Conservation (phyloP, 2,888 invertebrate species). For the Drosophila greeni region DNA sequence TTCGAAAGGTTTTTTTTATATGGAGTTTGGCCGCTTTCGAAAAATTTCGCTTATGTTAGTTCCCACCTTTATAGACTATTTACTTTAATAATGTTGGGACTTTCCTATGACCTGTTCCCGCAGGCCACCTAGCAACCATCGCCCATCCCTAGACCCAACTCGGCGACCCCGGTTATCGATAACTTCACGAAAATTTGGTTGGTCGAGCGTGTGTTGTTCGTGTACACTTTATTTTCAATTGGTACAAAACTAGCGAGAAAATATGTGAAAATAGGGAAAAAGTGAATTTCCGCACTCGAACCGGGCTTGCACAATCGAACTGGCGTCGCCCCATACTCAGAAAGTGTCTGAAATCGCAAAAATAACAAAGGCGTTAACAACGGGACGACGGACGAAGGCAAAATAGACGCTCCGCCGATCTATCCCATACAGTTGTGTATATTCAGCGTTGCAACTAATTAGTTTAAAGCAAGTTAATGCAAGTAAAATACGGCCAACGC, state of each 20-base stretch:
- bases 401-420: constrained; percentile 47
- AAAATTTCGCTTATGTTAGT: no score
- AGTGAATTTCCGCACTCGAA: constrained; percentile 13
- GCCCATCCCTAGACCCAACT: constrained; percentile 19
- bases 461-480: constrained; percentile 45
- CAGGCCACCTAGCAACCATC: constrained; percentile 4
- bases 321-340: constrained; percentile 23
- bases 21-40: no score
- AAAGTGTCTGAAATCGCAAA: constrained; percentile 40
- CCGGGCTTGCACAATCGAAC: constrained; percentile 19
- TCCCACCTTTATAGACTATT: neutral
- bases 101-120: neutral
- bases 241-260: constrained; percentile 54
- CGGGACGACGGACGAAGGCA: constrained; percentile 44
- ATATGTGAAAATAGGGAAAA: constrained; percentile 47
- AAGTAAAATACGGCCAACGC: constrained; percentile 41
- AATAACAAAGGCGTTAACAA: constrained; percentile 58
- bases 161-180: constrained; percentile 28
- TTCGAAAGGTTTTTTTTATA: no score
- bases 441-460: constrained; percentile 37
- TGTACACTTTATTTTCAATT: constrained; percentile 55
- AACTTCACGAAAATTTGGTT: constrained; percentile 24
- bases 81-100: neutral
- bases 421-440: constrained; percentile 34
- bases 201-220: constrained; percentile 43